Conservation (phyloP, 2,888 invertebrate species). For the Drosophila kuntzei region DNA sequence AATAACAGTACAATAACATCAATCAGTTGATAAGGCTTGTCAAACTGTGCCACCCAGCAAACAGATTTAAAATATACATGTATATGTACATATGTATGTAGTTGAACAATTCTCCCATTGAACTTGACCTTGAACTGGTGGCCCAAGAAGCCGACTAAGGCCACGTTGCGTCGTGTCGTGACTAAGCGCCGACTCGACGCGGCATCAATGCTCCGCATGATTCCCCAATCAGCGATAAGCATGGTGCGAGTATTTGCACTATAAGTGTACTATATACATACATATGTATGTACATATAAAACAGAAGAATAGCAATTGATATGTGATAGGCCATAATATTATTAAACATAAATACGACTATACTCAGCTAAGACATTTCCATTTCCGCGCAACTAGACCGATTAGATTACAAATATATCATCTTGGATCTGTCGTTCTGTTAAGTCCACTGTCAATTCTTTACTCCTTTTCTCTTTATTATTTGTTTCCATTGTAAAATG, state of each 20-base stretch:
- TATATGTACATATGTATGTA: neutral
- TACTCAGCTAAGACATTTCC: neutral
- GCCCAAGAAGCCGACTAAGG: conserved; percentile 43
- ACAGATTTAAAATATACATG: conserved; percentile 1
- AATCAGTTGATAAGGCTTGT: conserved; percentile 33
- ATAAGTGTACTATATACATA: conserved; percentile 3
- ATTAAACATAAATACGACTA: neutral
- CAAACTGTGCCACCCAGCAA: conserved; percentile 36
- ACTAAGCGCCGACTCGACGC: conserved; percentile 51
- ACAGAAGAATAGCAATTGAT: conserved; percentile 7
- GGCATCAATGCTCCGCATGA: conserved; percentile 37
- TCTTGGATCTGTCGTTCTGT: neutral
- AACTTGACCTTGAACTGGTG: conserved; percentile 46
- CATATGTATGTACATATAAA: neutral
- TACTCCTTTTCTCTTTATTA: neutral
- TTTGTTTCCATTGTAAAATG: neutral
- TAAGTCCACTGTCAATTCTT: neutral
- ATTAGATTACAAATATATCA: conserved; percentile 14
- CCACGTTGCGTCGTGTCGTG: conserved; percentile 57
- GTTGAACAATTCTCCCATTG: conserved; percentile 28
- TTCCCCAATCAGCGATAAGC: conserved; percentile 60
- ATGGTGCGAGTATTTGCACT: conserved; percentile 41
- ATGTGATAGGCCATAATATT: neutral
- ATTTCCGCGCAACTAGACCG: neutral
- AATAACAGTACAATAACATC: neutral